Base-by-base conservation (phyloP, 2,797 vertebrate species). In the Chrosomus eos region DNA sequence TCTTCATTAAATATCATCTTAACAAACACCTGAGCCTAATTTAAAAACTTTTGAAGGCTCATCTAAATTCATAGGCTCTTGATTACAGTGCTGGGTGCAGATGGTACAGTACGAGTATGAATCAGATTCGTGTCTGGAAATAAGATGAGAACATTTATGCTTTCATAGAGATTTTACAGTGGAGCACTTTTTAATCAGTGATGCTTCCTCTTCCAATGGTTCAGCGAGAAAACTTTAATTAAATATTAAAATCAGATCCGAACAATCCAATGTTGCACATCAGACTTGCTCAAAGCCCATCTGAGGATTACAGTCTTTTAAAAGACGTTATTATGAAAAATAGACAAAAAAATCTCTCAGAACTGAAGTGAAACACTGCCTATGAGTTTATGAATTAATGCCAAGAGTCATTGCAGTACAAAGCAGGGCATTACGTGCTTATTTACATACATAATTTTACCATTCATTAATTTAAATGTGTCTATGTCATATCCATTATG, bases 21-120 rank as follows among this genome's bases (percentile, higher is more conserved):
- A 71, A 51, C 66, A 81, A 73, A 82, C 80, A 82, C 80, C 68
- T 82, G 68, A 62, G 68, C 38, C 53, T 62, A 58, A 72, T 82
- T 82, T 33, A 58, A 82, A 73, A 64, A 73, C 58, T 73, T 72
- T 18, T 48, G 48, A 28, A 72, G 67, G 80, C 67, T 81, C 80
- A 81, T 81, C 36, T 60, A 81, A 60, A 72, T 81, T 81, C 80
- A 81, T 81, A 58, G 53, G 66, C 67, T 71, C 67, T 71, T 81
- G 80, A 81, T 72, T 81, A 81, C 80, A 81, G 48, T 72, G 36
- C 10, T 58, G 36, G 67, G 67, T 40, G 51, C 80, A 81, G 80
- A 81, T 60, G 67, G 80, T 81, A 81, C 80, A 71, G 80, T 70
- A 72, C 2, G 10, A 55, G 66, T 66, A 55, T 58, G 66, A 81